Base-by-base conservation (phyloP, 2,113 vertebrate species). In the human region DNA sequence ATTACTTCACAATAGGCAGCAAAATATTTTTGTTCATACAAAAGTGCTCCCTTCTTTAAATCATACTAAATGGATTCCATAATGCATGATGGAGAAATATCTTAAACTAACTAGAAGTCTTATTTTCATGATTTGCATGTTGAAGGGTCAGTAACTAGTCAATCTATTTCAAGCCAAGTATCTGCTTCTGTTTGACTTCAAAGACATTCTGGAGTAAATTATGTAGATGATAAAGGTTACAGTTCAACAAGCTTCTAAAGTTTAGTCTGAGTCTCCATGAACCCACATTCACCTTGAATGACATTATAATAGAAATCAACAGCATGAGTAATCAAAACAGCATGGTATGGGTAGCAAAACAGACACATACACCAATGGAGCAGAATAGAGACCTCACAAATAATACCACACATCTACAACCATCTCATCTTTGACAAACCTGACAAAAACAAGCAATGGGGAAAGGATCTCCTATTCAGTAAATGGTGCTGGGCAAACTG, bases 221-320 rank as follows among this genome's bases (percentile, higher is more conserved):
- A 30, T 30, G 16, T 2, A 64, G 32, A 76, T 20, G 45, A 43
- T 52, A 61, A 78, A 61, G 20, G 52, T 48, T 8, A 93, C 43
- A 40, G 30, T 61, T 85, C 89, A 76, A 43, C 16, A n/a, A 38
- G 32, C 35, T 85, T 82, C 78, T 79, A 20, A 68, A 38, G 50
- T n/a, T 52, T 43, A 59, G 27, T 25, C 14, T 13, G 32, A 45
- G 30, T 38, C 25, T 89, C 57, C 50, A 38, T 20, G n/a, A 22
- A 27, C 87, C 52, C 23, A 84, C n/a, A 92, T 86, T 66, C 57
- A 22, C 97, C 88, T 88, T 80, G 76, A 94, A 92, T 96, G 95
- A 78, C 68, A 55, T 88, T 94, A 85, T 70, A 76, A 90, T 18
- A 78, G 68, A 90, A 97, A 90, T 23, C 20, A 4, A 32, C 4